Base-by-base conservation (phyloP, 1,140 invertebrate genomes). In the Drosophila suzukii region DNA sequence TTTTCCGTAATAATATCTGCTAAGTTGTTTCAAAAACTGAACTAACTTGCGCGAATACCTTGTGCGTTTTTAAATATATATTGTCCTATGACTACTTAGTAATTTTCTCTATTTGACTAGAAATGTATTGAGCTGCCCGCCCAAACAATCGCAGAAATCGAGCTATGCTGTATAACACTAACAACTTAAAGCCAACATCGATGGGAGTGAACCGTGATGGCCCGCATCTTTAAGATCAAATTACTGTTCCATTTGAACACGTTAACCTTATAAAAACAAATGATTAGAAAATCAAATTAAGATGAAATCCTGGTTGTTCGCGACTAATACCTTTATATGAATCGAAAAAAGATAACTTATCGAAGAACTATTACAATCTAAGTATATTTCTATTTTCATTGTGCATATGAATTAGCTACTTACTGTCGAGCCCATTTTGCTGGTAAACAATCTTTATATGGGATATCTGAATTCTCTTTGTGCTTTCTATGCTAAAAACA, bases 301-400 rank as follows among this genome's bases (percentile, higher is more conserved):
- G 58, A 75, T 72, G 50, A 78, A 78, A 78, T 72, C 76, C 75
- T 78, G 75, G 75, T 78, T 78, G 75, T 78, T 78, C 36, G 75
- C 75, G 75, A 78, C 59, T 73, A 78, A 78, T 78, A 78, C 68
- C 76, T 60, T 78, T 51, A 60, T 77, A 78, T 46, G 53, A 53
- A 71, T 68, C 73, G 61, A 68, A 56, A 50, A 43, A 67, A 27
- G 36, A 20, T 62, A 61, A 74, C 65, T 72, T 72, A 70, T 59
- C 47, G 41, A 71, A 67, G 43, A 56, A 61, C 63, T 78, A 78
- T 71, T 53, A 53, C 60, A 60, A 53, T 70, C 63, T 78, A 76
- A 67, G 50, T 53, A 71, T 56, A 78, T 71, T 78, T 78, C 41
- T 78, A 71, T 78, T 77, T 78, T 70, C 74, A 77, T 77, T 77